These are phyloP conservation scores for Melieria omissa DNA, from an alignment of 2,888 invertebrate genomes.

Conservation along the genomic window DNA sequence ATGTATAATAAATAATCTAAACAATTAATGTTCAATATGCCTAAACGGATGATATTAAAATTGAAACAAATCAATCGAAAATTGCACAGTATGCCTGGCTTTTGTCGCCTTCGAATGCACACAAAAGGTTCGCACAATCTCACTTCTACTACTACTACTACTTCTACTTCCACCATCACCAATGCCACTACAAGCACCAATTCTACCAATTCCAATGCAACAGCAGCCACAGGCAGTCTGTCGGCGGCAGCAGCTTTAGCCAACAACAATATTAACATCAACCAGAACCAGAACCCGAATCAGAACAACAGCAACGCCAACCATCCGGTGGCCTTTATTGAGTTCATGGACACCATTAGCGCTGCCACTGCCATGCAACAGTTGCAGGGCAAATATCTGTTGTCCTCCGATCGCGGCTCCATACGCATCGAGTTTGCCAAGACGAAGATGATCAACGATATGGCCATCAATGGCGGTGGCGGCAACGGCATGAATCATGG, in stretches of 20 bases:
- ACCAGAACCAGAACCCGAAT: conserved; percentile 37
- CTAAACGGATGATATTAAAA: no score
- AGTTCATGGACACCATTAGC: conserved; percentile 92
- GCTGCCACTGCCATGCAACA: conserved; percentile 93
- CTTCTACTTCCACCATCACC: conserved; percentile 55
- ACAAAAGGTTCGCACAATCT: conserved; percentile 75
- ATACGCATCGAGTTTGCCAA: conserved; percentile 99
- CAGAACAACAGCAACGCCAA: conserved; percentile 42
- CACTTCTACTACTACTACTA: conserved; percentile 63
- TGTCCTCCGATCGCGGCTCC: conserved; percentile 96
- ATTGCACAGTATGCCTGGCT: conserved; percentile 92
- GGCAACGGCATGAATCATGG: conserved; percentile 30
- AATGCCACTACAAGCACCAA: conserved; percentile 55
- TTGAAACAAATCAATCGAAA: conserved; percentile 37
- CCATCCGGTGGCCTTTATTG: conserved; percentile 97
- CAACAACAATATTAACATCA: conserved; percentile 45
- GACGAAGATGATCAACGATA: conserved; percentile 92
- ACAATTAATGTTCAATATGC: no score
- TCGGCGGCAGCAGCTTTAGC: conserved; percentile 40
- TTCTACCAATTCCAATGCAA: conserved; percentile 54
- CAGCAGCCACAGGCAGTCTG: conserved; percentile 42
- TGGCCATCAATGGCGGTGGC: conserved; percentile 40
- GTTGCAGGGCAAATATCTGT: conserved; percentile 95
- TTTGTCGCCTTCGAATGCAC: conserved; percentile 97
- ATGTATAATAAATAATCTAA: no score